phyloP scores from a whole-genome alignment of 2,113 vertebrate genomes.

The zebrafish (Danio rerio) region DNA sequence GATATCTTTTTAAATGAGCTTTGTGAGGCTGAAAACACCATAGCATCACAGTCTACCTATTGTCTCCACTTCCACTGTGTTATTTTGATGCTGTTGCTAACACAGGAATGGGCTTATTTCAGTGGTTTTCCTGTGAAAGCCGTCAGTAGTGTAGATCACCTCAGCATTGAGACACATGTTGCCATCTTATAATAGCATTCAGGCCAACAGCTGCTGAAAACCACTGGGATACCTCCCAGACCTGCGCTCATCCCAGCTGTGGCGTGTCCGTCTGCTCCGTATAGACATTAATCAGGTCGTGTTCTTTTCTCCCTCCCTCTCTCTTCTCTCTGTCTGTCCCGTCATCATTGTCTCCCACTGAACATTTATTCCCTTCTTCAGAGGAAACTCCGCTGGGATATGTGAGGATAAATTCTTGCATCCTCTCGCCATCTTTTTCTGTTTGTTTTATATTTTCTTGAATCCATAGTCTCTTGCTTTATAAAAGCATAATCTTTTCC shows the following conservation, averaged over 20 bases:
- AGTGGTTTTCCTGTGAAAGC: conserved; percentile 37
- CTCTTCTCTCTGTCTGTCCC: conserved; percentile 45
- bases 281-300: conserved; percentile 60
- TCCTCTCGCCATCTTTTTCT: conserved; percentile 50
- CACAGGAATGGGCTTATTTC: conserved; percentile 42
- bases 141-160: neutral
- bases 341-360: conserved; percentile 55
- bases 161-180: neutral
- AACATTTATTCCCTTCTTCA: conserved; percentile 71
- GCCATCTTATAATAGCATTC: neutral
- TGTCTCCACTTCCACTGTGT: conserved; percentile 44
- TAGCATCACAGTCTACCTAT: conserved; percentile 15
- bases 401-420: conserved; percentile 68
- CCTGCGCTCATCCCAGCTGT: conserved; percentile 12
- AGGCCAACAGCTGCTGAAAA: neutral
- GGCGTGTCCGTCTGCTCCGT: conserved; percentile 20
- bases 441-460: conserved; percentile 16
- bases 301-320: conserved; percentile 55
- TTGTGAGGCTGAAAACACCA: neutral
- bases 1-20: neutral
- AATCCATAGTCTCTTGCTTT: conserved; percentile 2
- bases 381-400: conserved; percentile 80
- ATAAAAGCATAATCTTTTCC: neutral
- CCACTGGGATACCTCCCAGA: conserved; percentile 27
- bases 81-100: conserved; percentile 42